Evolutionary conservation across 2,113 vertebrate species (phyloP), one percentile per base, ranked within the genome.

Genomic region (Larimichthys crocea): DNA sequence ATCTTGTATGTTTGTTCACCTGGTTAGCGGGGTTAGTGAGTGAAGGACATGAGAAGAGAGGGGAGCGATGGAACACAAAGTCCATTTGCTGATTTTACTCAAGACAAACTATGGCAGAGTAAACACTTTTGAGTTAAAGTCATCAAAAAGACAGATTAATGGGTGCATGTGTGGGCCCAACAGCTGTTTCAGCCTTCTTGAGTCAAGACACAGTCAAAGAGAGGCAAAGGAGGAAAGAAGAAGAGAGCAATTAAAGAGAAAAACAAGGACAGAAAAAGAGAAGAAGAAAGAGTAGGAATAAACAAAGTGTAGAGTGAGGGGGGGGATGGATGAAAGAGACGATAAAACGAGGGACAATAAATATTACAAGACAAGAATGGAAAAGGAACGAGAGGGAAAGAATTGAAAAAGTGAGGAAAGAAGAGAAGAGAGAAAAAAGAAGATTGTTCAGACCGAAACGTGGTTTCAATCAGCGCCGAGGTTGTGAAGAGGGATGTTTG

Each of bases 1-100:
- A 94, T 95, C 94, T 92, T 87, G 85, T 82, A 74, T 95, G 94
- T 96, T 96, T 95, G 94, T 93, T 91, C 92, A 94, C 92, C 93
- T 94, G 92, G 92, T 94, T 93, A 93, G 74, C 40, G 48, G 75
- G 88, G 93, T 94, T 92, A 94, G 86, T 26, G 67, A 90, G 78
- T 85, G 88, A 86, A 90, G 84, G 90, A 88, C 88, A 67, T 17
- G 57, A 75, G 83, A 79, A n/a, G 56, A 56, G 76, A 67, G 31
- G 19, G 29, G 57, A 1, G 20, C 0, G 19, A 49, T 26, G 29
- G 70, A 82, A 74, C 46, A 24, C 71, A 82, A 83, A 87, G 81
- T 85, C 77, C 61, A 29, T 11, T 0, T 40, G 26, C 44, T 82
- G 79, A 80, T 86, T 83, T 77, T 8, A 80, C 74, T 73, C 20